Base-by-base conservation (phyloP, 92 coral and sea anemone species). In the Montipora capitata region DNA sequence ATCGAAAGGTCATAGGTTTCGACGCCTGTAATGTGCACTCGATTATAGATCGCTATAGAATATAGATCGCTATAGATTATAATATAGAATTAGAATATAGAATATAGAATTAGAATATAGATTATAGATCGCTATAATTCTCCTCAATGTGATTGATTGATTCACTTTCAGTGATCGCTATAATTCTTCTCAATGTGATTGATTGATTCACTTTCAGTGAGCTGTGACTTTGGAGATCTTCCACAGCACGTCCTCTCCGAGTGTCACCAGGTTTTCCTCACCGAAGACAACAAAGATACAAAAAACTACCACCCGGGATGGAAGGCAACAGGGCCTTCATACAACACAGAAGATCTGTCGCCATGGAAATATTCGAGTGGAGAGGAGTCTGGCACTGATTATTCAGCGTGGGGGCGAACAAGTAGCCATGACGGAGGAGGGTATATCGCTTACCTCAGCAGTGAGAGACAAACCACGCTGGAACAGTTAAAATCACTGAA, bases 321-420 rank as follows among this genome's bases (percentile, higher is more conserved):
- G 95, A 78, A 48, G 39, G 67, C 12, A 8, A 17, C 40, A 27
- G 12, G 70, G 14, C 20, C n/a, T 40, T 74, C 83, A 39, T 76
- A 69, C 40, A 61, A 16, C 10, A 91, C 52, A 10, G 52, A 71
- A 51, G 84, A 45, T 13, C 10, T 14, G 48, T 93, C 96, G 18
- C 94, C 94, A 39, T 91, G 96, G 96, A 79, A 54, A 67, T 84
- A 93, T 72, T 40, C 80, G 9, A 87, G 85, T 38, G 96, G 91
- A 67, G 42, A 48, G 49, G 87, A 93, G 67, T 93, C 96, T 16
- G 56, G 90, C 44, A 93, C 96, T n/a, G 87, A 84, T 49, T 93
- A 93, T 79, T 51, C 75, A 0, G 18, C 86, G 20, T 68, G 66
- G 81, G 90, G 92, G 35, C 83, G 76, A 67, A 63, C 41, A 61